A percentile compares a stretch with the other conserved stretches of the same genome.
Conservation (phyloP, 1,140 invertebrate species). For the Drosophila murphyi region DNA sequence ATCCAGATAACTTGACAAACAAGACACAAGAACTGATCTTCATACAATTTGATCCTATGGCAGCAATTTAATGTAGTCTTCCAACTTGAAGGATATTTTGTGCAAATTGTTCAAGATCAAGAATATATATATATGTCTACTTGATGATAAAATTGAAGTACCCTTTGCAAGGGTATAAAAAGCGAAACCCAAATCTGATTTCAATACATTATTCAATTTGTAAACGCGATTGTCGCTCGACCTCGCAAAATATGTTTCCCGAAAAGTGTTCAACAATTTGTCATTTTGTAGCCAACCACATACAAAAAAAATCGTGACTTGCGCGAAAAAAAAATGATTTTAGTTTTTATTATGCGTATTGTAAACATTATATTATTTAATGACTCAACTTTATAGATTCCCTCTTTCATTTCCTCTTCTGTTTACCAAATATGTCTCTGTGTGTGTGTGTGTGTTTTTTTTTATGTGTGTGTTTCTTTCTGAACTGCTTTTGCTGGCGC, state of each 20-base stretch:
- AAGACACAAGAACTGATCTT: too few species aligned
- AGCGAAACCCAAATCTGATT: slow-evolving; percentile 33
- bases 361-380: slow-evolving; percentile 52
- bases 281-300: slow-evolving; percentile 50
- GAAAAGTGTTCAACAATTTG: slow-evolving; percentile 36
- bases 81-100: too few species aligned
- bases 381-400: slow-evolving; percentile 22
- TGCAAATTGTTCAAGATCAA: too few species aligned
- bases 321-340: slow-evolving; percentile 48
- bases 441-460: too few species aligned
- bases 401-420: slow-evolving; percentile 1
- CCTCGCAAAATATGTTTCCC: slow-evolving; percentile 35
- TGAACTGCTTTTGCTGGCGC: slow-evolving; percentile 16
- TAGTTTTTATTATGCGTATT: slow-evolving; percentile 59
- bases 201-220: slow-evolving; percentile 50
- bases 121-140: too few species aligned
- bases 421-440: background rate
- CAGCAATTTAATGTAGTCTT: too few species aligned
- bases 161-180: too few species aligned
- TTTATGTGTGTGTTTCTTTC: background rate
- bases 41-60: too few species aligned
- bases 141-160: too few species aligned
- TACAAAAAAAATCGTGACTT: slow-evolving; percentile 51
- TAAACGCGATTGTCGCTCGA: slow-evolving; percentile 57
- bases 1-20: too few species aligned